These are phyloP conservation scores for Phytoseiulus persimilis DNA, from an alignment of 2,888 invertebrate genomes.

Conservation along the genomic window DNA sequence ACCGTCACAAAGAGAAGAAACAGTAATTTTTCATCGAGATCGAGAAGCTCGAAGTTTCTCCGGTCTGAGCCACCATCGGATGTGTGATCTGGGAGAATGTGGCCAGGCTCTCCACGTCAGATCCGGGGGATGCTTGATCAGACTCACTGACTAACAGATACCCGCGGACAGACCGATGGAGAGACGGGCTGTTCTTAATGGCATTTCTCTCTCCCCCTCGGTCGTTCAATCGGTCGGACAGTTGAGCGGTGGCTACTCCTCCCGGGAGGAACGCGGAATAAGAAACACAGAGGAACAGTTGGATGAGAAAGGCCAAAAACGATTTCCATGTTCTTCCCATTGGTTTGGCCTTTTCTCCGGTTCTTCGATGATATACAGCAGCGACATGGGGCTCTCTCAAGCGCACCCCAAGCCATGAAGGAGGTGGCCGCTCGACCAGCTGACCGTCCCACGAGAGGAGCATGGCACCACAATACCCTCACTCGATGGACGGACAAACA, in stretches of 20 bases:
- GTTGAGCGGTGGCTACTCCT: background rate
- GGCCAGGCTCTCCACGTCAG: too few relatives aligned
- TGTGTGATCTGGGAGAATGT: too few relatives aligned
- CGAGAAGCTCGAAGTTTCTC: too few relatives aligned
- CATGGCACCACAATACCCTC: background rate
- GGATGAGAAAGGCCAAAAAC: slow-evolving; percentile 29
- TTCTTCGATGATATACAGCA: background rate
- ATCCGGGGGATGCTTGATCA: background rate
- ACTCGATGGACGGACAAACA: background rate
- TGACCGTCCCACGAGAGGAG: background rate
- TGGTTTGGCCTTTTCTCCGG: background rate
- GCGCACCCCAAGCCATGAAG: background rate
- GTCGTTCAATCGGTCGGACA: background rate
- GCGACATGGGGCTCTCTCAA: background rate
- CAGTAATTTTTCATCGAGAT: too few relatives aligned
- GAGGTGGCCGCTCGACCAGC: background rate
- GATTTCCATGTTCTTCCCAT: slow-evolving; percentile 31
- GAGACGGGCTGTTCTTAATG: background rate
- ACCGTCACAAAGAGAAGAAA: too few relatives aligned
- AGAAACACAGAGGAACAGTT: background rate
- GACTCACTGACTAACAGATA: slow-evolving; percentile 5
- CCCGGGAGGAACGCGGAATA: background rate
- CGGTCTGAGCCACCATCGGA: too few relatives aligned
- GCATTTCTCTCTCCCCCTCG: background rate
- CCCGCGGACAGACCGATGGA: background rate